Base-by-base conservation (phyloP, 2,113 vertebrate species). In the Atherinomorus stipes region DNA sequence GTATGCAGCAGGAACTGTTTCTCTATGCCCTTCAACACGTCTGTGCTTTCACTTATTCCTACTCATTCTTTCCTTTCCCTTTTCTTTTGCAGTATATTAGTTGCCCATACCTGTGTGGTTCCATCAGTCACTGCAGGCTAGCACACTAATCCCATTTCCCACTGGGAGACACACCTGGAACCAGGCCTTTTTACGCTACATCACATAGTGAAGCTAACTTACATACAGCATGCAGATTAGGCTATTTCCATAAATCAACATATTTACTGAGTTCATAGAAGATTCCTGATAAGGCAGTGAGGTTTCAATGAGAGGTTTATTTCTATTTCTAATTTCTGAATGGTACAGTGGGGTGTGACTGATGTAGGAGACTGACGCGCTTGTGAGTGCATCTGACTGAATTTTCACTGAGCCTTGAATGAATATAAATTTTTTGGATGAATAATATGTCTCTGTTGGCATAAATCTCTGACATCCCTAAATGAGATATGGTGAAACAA, bases 51-150 rank as follows among this genome's bases (percentile, higher is more conserved):
- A 34, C 9, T 34, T 50, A 37, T 50, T 45, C 19, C 0, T 45
- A 22, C 34, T 63, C 25, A 34, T 18, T 64, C 12, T 31, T 40
- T 64, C 60, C 21, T 15, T 9, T 23, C 28, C 4, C 12, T 18
- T 54, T 54, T 52, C 31, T 75, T 65, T 59, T 57, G 53, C 18
- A 28, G 22, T 1, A 25, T 60, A 21, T 52, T 45, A 23, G 25
- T 68, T 47, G 71, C 22, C 47, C 57, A 68, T 64, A 53, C 28
- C 19, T 80, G 79, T 71, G 58, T 77, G 37, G 23, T 80, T 75
- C 21, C n/a, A 71, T 88, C 59, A 74, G 28, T 44, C 25, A 37
- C 44, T 66, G 74, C 56, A 80, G 28, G 23, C 25, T 4, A 7
- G 59, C 62, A 67, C 25, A 53, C 23, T 31, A 76, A 81, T 74